Evolutionary conservation across 30 jellyfish, hydroid and myxozoan species (phyloP).

Genomic region (Aurelia coerulea): DNA sequence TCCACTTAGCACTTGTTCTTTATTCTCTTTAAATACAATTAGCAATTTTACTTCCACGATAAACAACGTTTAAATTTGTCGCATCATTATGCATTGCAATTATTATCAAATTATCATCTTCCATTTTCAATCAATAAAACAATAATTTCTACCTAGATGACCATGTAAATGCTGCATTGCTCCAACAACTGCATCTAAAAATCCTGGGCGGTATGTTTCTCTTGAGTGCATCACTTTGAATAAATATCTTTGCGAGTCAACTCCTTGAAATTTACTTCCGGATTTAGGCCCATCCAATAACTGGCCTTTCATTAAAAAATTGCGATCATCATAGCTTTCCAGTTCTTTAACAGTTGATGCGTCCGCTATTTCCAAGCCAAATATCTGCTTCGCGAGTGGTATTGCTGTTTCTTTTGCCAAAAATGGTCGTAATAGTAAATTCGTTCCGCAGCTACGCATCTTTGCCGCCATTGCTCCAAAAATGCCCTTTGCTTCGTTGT

Average conservation of each 20-base stretch:
- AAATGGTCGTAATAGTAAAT: constrained; percentile 28
- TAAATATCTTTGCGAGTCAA: not conserved
- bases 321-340: constrained; percentile 50
- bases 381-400: not conserved
- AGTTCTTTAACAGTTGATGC: constrained; percentile 29
- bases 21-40: no score
- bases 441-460: no score
- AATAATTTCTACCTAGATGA: not conserved
- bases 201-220: constrained; percentile 12
- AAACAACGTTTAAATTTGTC: no score
- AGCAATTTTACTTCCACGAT: no score
- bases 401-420: not conserved
- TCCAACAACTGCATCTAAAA: constrained; percentile 18
- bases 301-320: constrained; percentile 15
- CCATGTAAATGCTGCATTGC: not conserved
- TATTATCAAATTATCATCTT: no score
- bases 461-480: not conserved
- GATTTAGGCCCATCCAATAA: not conserved
- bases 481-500: not conserved
- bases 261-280: not conserved
- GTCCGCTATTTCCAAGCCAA: constrained; percentile 11
- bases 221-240: constrained; percentile 22
- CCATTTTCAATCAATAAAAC: no score
- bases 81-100: no score
- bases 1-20: no score